Percentiles rank a stretch among this genome's conserved stretches.
Conservation (phyloP, 2,888 invertebrate species). For the Rhorus exstirpatorius region DNA sequence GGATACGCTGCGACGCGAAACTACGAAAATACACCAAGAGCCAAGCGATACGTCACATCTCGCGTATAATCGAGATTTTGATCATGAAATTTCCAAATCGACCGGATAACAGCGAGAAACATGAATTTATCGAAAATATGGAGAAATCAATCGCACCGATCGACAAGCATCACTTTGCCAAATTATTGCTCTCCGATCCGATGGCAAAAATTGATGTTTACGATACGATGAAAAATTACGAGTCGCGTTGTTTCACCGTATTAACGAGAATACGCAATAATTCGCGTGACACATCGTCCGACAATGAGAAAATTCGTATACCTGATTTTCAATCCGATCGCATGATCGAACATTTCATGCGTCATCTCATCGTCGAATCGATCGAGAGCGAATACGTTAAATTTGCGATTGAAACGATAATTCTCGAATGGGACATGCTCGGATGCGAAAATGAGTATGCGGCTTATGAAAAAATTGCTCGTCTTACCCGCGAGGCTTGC, state of each 20-base stretch:
- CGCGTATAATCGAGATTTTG: conserved; percentile 70
- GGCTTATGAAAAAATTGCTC: conserved; percentile 74
- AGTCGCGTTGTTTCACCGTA: conserved; percentile 74
- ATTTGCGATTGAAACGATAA: conserved; percentile 70
- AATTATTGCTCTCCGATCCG: conserved; percentile 61
- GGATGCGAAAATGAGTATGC: conserved; percentile 69
- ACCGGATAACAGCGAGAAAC: conserved; percentile 27
- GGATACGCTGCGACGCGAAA: conserved; percentile 65
- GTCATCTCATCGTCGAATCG: conserved; percentile 77
- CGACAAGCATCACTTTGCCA: conserved; percentile 75
- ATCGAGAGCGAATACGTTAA: conserved; percentile 76
- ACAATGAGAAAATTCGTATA: not conserved
- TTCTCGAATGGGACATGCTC: conserved; percentile 71
- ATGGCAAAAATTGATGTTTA: conserved; percentile 55
- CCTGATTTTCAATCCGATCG: conserved; percentile 1
- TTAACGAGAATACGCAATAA: conserved; percentile 57
- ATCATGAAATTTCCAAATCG: conserved; percentile 21
- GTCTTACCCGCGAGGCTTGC: conserved; percentile 77
- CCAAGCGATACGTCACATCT: conserved; percentile 70
- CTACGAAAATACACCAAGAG: conserved; percentile 67
- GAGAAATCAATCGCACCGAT: conserved; percentile 76
- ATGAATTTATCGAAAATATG: conserved; percentile 62
- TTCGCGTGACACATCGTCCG: too few species aligned
- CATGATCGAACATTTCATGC: conserved; percentile 75
- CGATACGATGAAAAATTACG: conserved; percentile 77